These are phyloP conservation scores for Butorides virescens DNA, from an alignment of 2,113 vertebrate genomes.

Conservation along the genomic window DNA sequence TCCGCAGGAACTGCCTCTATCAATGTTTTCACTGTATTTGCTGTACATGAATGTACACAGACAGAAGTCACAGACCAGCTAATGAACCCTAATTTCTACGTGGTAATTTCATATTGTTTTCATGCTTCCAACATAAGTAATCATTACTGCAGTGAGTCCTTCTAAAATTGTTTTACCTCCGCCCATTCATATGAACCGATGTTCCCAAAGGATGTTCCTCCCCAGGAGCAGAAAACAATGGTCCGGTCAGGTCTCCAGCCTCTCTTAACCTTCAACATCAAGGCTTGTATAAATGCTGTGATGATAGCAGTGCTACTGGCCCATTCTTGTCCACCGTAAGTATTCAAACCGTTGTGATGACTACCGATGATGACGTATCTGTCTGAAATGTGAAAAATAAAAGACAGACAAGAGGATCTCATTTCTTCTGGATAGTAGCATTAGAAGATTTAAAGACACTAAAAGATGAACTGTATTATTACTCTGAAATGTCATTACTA, in stretches of 20 bases:
- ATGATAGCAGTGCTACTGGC: slow-evolving; percentile 81
- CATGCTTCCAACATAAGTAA: neutral
- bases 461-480: neutral
- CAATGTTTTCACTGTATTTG: neutral
- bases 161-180: slow-evolving; percentile 78
- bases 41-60: neutral
- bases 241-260: slow-evolving; percentile 89
- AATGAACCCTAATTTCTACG: neutral
- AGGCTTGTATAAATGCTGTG: slow-evolving; percentile 83
- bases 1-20: neutral
- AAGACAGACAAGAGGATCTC: neutral
- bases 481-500: neutral
- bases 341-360: slow-evolving; percentile 72
- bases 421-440: neutral
- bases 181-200: slow-evolving; percentile 94
- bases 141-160: fast-evolving
- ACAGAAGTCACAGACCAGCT: neutral
- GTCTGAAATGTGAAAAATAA: slow-evolving; percentile 72
- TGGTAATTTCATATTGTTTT: fast-evolving
- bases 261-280: slow-evolving; percentile 78
- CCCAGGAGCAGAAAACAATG: slow-evolving; percentile 90
- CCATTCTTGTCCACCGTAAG: slow-evolving; percentile 71
- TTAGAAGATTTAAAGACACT: neutral
- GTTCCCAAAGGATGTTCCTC: slow-evolving; percentile 84
- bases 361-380: slow-evolving; percentile 87